phyloP scores from a whole-genome alignment of 2,888 invertebrate genomes.

The Bombylius discolor region DNA sequence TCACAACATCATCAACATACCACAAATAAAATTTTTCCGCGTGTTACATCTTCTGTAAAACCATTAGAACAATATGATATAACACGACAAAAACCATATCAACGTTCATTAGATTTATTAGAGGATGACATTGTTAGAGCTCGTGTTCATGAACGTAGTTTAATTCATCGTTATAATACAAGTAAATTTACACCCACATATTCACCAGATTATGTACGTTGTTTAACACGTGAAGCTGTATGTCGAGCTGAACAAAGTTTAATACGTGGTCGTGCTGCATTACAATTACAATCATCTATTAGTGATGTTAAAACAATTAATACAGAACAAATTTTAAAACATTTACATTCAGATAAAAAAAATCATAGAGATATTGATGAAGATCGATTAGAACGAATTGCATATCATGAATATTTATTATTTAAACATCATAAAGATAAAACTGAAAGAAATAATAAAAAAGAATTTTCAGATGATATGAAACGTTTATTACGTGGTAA shows the following conservation, averaged over 20 bases:
- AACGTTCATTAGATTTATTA: not conserved
- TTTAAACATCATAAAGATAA: not conserved
- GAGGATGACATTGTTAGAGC: not conserved
- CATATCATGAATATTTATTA: not conserved
- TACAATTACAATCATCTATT: not conserved
- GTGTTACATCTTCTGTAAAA: too few relatives aligned
- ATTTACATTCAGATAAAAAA: not conserved
- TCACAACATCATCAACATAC: not conserved
- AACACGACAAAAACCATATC: not conserved
- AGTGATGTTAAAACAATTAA: not conserved
- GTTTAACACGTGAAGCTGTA: not conserved
- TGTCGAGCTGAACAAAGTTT: not conserved
- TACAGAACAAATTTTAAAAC: not conserved
- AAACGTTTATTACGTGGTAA: constrained; percentile 49
- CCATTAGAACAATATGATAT: not conserved
- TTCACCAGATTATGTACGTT: not conserved
- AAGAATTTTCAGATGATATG: constrained; percentile 38
- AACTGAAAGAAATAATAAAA: constrained; percentile 26
- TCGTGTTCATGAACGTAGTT: not conserved
- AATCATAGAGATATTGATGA: not conserved
- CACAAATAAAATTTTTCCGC: too few relatives aligned
- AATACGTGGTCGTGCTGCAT: not conserved
- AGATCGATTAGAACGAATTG: not conserved
- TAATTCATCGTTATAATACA: not conserved
- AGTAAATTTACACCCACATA: not conserved